These are phyloP conservation scores for Zingel zingel DNA, from an alignment of 2,113 vertebrate species.

Conservation along the genomic window DNA sequence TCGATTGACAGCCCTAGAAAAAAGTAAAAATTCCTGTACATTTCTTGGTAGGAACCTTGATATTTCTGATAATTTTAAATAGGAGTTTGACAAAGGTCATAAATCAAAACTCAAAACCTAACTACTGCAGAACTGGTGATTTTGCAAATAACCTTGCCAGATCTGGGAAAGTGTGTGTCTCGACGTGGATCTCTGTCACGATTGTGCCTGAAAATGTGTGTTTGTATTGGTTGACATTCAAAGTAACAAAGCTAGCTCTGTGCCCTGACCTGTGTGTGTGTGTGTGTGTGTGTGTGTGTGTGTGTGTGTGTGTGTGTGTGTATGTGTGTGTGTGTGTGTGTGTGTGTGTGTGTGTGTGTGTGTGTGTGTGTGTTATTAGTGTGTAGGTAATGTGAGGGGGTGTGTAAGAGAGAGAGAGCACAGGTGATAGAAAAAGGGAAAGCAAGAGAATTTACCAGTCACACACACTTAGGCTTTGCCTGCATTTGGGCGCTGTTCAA, in stretches of 20 bases:
- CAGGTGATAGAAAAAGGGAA: slow-evolving; percentile 34
- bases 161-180: not conserved
- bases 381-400: slow-evolving; percentile 21
- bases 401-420: slow-evolving; percentile 1
- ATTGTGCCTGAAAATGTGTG: not conserved
- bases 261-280: slow-evolving; percentile 50
- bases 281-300: slow-evolving; percentile 25
- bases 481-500: slow-evolving; percentile 62
- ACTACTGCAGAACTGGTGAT: not conserved
- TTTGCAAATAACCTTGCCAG: not conserved
- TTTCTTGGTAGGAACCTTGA: not conserved
- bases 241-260: slow-evolving; percentile 64
- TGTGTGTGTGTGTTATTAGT: slow-evolving; percentile 4
- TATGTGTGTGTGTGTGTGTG: slow-evolving; percentile 18
- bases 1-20: too few species aligned
- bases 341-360: slow-evolving; percentile 27
- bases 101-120: not conserved
- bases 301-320: slow-evolving; percentile 27
- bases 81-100: not conserved
- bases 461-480: slow-evolving; percentile 56
- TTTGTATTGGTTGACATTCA: slow-evolving; percentile 63
- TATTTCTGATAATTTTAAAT: not conserved
- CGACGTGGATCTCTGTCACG: not conserved
- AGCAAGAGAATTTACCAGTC: slow-evolving; percentile 45
- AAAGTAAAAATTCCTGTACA: not conserved